Conservation (phyloP, 2,797 vertebrate species). For the Pangasius djambal region DNA sequence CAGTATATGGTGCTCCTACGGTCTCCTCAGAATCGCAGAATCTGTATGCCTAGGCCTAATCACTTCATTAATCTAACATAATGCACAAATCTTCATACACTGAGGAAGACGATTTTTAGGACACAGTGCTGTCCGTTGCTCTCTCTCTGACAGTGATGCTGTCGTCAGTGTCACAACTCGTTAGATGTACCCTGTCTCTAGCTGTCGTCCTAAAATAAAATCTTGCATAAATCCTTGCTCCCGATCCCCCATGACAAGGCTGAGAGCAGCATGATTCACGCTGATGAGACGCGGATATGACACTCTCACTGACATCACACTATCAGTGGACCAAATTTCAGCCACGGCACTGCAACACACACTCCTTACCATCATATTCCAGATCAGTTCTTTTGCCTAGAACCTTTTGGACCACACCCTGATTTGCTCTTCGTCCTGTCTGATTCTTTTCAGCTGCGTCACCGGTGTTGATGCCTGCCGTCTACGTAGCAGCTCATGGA, state of each 20-base stretch:
- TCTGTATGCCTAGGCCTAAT: neutral
- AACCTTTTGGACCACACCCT: neutral
- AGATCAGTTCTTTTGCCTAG: neutral
- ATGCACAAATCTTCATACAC: neutral
- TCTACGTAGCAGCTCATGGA: neutral
- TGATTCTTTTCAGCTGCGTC: neutral
- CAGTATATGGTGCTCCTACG: neutral
- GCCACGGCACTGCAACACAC: neutral
- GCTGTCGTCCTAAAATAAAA: slow-evolving; percentile 23
- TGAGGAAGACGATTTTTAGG: neutral
- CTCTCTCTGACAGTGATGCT: neutral
- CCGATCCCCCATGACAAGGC: neutral
- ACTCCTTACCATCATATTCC: neutral
- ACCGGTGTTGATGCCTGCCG: neutral
- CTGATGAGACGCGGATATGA: slow-evolving; percentile 7
- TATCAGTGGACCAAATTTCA: neutral
- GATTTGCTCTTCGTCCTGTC: neutral
- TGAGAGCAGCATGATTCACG: neutral
- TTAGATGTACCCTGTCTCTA: neutral
- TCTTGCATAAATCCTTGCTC: neutral
- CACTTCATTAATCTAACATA: neutral
- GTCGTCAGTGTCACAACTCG: neutral
- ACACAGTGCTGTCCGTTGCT: neutral
- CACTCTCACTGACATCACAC: neutral
- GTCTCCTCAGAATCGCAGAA: neutral